Base-by-base conservation (phyloP, 2,113 vertebrate genomes). In the Girardinichthys multiradiatus region DNA sequence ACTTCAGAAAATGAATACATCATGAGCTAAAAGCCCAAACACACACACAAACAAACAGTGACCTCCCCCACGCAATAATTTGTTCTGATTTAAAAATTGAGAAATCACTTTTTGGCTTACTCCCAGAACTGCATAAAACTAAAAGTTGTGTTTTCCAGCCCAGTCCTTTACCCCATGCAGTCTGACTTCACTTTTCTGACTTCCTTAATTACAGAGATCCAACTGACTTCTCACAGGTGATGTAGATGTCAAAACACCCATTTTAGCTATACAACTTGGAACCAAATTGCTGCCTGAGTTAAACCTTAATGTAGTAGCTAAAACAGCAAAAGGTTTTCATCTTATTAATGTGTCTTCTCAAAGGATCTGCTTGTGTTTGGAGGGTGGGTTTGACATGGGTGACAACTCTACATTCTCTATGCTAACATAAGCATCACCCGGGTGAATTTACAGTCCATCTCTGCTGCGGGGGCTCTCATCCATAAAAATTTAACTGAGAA, bases 381-480 rank as follows among this genome's bases (percentile, higher is more conserved):
- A 62, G 72, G 64, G 76, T 65, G 65, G 57, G 74, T 28, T 72
- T 73, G 73, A 82, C 59, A 58, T 60, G 81, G 64, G 62, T 70
- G 74, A 79, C 76, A 75, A 54, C 68, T 60, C 31, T 13, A 33
- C 84, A 87, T 87, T 89, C 83, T 73, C 72, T 13, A 77, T 61
- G 65, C 75, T 26, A 79, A 81, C 70, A 66, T 62, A 75, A 75
- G 58, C 76, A 70, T 84, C 28, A 61, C 72, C 83, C 13, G 39
- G 83, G 83, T 85, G 79, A 89, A 79, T 84, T 85, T 81, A 79
- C 78, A 83, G 78, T 72, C 73, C 75, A 61, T 79, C 77, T 64
- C 57, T 65, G 70, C 75, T 70, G 48, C 75, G 77, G 68, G 81
- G 35, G 69, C 71, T 81, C 84, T 35, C 19, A 67, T 31, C 77